These are phyloP conservation scores for Cetonia aurata DNA, from an alignment of 2,888 invertebrate genomes.

Conservation along the genomic window DNA sequence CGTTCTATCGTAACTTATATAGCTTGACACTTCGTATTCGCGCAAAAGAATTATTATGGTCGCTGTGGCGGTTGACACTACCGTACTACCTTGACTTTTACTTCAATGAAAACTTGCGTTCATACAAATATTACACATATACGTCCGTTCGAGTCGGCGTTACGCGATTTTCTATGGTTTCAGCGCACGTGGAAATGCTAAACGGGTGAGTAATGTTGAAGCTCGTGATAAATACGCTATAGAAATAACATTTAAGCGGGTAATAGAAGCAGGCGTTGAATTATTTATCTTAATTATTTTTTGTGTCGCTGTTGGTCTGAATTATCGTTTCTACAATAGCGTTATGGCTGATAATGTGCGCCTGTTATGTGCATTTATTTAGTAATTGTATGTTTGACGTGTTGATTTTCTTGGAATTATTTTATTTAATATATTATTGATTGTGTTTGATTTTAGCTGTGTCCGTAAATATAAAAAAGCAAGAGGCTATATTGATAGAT, in stretches of 20 bases:
- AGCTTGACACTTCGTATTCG: neutral
- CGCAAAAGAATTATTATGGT: constrained; percentile 6
- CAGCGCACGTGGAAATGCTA: neutral
- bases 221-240: neutral
- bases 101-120: constrained; percentile 42
- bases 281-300: constrained; percentile 4
- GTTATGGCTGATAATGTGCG: too few relatives aligned
- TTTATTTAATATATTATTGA: too few relatives aligned
- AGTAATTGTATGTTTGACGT: too few relatives aligned
- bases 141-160: neutral
- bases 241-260: neutral
- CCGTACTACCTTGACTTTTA: constrained; percentile 46
- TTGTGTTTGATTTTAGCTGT: too few relatives aligned
- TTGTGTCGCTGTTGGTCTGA: too few relatives aligned
- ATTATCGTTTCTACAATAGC: too few relatives aligned
- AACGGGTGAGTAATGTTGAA: neutral
- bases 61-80: neutral
- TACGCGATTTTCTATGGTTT: constrained; percentile 8
- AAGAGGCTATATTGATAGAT: too few relatives aligned
- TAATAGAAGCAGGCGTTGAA: constrained; percentile 3
- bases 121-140: neutral
- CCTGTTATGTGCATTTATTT: too few relatives aligned
- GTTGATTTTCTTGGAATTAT: neutral
- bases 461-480: too few relatives aligned
- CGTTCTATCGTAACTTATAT: neutral